Evolutionary conservation across 2,113 vertebrate species (phyloP), one percentile per base, ranked within the genome.

Genomic region (Zeus faber): DNA sequence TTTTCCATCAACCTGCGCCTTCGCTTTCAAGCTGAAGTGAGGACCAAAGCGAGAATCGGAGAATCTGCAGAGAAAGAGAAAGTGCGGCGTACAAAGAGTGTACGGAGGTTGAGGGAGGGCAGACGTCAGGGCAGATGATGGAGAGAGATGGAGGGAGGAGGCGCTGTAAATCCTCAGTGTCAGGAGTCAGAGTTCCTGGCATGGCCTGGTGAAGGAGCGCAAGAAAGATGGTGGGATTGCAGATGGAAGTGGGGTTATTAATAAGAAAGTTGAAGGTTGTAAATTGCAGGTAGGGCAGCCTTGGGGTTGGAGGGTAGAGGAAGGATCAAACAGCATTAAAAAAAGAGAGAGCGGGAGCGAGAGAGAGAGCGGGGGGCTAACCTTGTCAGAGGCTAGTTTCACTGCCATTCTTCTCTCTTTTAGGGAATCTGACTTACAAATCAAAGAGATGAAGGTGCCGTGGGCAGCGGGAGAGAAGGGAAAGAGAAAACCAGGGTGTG

Each of bases 381-480:
- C 33, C 33, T 37, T 37, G 33, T 37, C 2, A n/a, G 33, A 37
- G 33, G 13, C 33, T 2, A 37, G n/a, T n/a, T n/a, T n/a, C n/a
- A n/a, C n/a, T n/a, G n/a, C n/a, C n/a, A n/a, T n/a, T n/a, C n/a
- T n/a, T 37, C 33, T 37, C 11, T 37, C 33, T 37, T 11, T 37
- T 37, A 37, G 13, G 33, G 33, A 14, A 52, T 27, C 65, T 60
- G 6, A 23, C 0, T 16, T 48, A 62, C 65, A 62, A 53, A 65
- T 14, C 50, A 51, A 53, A 64, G 10, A 3, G 50, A 35, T 8
- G 54, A 62, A 50, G n/a, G n/a, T n/a, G n/a, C n/a, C n/a, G n/a
- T n/a, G n/a, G n/a, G n/a, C n/a, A 7, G 48, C 33, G 41, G 18
- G 18, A 17, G 17, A 26, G 6, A 27, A 14, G 49, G 17, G 29